Evolutionary conservation across 2,888 invertebrate genomes (phyloP).

Genomic region (Eupsilia transversa): DNA sequence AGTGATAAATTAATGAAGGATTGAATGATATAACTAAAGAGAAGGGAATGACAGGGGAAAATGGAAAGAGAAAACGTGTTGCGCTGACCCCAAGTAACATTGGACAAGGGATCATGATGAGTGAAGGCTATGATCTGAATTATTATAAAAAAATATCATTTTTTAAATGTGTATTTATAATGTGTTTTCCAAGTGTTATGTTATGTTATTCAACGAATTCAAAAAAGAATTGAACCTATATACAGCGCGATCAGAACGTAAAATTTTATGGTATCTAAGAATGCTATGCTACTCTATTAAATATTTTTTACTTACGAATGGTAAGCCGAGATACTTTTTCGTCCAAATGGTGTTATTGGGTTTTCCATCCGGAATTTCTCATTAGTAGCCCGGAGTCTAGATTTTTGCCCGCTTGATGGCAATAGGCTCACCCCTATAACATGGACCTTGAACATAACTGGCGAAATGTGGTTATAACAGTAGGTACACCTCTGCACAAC

Average conservation of each 20-base stretch:
- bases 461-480: neutral
- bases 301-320: neutral
- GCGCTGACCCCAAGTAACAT: no score
- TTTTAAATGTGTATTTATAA: neutral
- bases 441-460: neutral
- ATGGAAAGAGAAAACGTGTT: no score
- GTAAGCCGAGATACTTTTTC: slow-evolving; percentile 51
- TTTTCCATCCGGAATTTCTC: neutral
- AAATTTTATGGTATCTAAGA: neutral
- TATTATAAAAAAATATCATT: neutral
- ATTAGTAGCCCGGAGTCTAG: neutral
- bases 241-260: neutral
- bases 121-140: neutral
- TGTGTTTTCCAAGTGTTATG: neutral
- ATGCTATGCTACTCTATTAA: neutral
- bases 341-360: slow-evolving; percentile 39
- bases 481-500: neutral
- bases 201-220: neutral
- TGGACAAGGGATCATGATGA: no score
- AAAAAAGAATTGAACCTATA: neutral
- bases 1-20: no score
- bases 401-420: neutral
- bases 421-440: neutral
- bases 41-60: no score
- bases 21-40: no score